A percentile compares a stretch with the other conserved stretches of the same genome.
Evolutionary conservation across 2,797 vertebrate species (phyloP).

Genomic region (Hydrophis major): DNA sequence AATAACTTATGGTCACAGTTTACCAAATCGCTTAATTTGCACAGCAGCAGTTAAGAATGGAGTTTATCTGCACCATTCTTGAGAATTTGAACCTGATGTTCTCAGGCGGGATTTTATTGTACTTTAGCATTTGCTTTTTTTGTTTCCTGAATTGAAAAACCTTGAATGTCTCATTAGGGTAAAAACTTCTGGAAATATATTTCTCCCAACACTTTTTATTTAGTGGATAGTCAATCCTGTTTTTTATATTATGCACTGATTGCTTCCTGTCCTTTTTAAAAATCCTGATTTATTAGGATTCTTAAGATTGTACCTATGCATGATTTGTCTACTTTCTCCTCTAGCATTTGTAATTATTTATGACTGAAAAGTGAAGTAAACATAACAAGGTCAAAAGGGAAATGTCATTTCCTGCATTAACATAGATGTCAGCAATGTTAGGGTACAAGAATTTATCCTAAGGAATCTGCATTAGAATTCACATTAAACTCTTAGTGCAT

Average conservation of each 20-base stretch:
- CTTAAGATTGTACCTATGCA: constrained; percentile 13
- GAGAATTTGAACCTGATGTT: neutral
- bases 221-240: constrained; percentile 35
- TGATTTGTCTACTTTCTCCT: neutral
- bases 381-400: constrained; percentile 9
- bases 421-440: neutral
- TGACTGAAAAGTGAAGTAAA: constrained; percentile 34
- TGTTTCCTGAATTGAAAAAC: constrained; percentile 14
- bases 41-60: neutral
- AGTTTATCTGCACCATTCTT: neutral
- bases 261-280: constrained; percentile 8
- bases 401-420: neutral
- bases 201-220: constrained; percentile 42
- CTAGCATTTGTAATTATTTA: constrained; percentile 8
- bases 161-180: constrained; percentile 36
- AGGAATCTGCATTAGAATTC: neutral
- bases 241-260: constrained; percentile 20
- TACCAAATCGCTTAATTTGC: neutral
- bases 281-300: constrained; percentile 1
- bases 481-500: neutral
- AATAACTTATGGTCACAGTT: neutral
- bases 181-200: constrained; percentile 26
- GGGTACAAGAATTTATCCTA: too few relatives aligned
- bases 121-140: constrained; percentile 12
- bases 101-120: neutral